Base-by-base conservation (phyloP, 2,797 vertebrate genomes). In the Natrix natrix region DNA sequence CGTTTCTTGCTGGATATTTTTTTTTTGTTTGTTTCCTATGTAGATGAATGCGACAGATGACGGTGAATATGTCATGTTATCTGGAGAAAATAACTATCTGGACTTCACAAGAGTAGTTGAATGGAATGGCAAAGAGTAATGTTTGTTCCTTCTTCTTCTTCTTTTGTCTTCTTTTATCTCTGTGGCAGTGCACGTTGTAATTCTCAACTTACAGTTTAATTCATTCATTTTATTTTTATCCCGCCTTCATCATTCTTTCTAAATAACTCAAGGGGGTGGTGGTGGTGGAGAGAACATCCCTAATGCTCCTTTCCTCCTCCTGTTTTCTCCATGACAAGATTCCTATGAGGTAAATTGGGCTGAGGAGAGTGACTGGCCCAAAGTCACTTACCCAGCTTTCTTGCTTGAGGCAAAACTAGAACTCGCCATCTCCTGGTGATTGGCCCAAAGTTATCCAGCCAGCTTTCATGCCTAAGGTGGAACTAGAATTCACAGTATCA, bases 31-130 rank as follows among this genome's bases (percentile, higher is more conserved):
- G 54, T 37, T 59, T 93, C 96, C 5, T 96, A 1, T 74, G 37
- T 37, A 99, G 99, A 98, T 94, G 97, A 99, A 99, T 8, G 98
- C 97, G 54, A 98, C 98, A 0, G 98, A 98, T 90, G 99, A 99
- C 28, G 99, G 99, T 24, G 98, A 99, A 8, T 99, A 99, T 60
- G 96, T 99, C 57, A 98, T 99, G 95, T 97, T 98, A 91, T 99
- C 98, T 1, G 99, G 99, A 61, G 97, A 98, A 89, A 96, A 97
- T 0, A 97, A 94, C 97, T 99, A 99, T 96, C 96, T 97, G 87
- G 98, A 99, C 97, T 99, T 99, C 97, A 97, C 98, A 60, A 97
- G 97, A 96, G 98, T 99, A 92, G 97, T 98, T 95, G 97, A 98
- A 43, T 99, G 99, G 99, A 99, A 97, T 6, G 98, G 98, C 86